phyloP scores from a whole-genome alignment of 2,797 vertebrate species.

The Apogon talboti region DNA sequence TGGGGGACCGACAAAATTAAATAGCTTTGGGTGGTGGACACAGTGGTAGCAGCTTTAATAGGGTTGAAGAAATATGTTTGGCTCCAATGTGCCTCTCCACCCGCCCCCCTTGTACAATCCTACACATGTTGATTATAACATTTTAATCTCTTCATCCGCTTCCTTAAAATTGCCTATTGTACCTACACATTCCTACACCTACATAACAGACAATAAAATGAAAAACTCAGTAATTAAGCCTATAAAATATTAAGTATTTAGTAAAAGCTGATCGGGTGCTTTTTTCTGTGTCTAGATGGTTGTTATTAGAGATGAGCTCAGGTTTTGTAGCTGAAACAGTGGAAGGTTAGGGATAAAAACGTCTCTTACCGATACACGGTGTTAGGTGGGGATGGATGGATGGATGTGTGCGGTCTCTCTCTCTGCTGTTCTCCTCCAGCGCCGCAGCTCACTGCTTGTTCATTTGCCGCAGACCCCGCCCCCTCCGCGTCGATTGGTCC shows the following conservation, averaged over 20 bases:
- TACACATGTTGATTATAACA: conserved; percentile 69
- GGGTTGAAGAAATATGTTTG: conserved; percentile 44
- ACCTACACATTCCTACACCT: conserved; percentile 36
- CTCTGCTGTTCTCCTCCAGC: conserved; percentile 65
- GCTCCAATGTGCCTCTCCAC: conserved; percentile 46
- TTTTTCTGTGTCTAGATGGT: not conserved
- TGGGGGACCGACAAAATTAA: conserved; percentile 20
- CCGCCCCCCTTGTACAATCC: conserved; percentile 43
- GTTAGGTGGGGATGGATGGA: conserved; percentile 31
- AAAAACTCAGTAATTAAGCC: conserved; percentile 8
- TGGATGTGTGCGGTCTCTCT: conserved; percentile 48
- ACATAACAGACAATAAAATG: conserved; percentile 9
- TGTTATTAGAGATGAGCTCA: not conserved
- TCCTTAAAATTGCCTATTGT: conserved; percentile 4
- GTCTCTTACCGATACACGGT: conserved; percentile 68
- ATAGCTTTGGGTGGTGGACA: conserved; percentile 44
- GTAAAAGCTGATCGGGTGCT: conserved; percentile 3
- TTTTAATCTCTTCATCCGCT: not conserved
- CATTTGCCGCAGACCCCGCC: conserved; percentile 71
- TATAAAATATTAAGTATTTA: not conserved
- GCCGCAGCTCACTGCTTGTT: conserved; percentile 65
- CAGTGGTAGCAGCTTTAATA: conserved; percentile 41
- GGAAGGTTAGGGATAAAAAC: conserved; percentile 33
- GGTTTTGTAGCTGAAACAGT: not conserved
- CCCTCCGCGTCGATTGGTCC: conserved; percentile 60